Conservation (phyloP, 35 echinoderm and acorn worm genomes). For the Hemicentrotus pulcherrimus region DNA sequence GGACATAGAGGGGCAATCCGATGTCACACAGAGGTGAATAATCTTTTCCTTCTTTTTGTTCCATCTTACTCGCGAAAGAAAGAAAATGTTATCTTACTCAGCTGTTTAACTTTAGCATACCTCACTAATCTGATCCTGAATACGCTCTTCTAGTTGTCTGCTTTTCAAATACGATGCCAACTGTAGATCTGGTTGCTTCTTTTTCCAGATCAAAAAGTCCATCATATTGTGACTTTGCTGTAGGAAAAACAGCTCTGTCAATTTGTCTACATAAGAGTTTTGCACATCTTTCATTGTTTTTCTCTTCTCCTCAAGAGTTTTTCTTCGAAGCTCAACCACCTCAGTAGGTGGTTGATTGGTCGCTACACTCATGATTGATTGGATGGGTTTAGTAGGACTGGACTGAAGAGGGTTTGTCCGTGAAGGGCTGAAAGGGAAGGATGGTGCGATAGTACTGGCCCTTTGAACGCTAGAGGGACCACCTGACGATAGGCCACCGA, state of each 20-base stretch:
- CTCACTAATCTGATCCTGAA: conserved; percentile 59
- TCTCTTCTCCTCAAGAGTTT: conserved; percentile 75
- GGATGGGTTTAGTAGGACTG: conserved; percentile 76
- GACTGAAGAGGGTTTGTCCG: conserved; percentile 95
- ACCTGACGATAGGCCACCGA: conserved; percentile 29
- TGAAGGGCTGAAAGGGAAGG: conserved; percentile 66
- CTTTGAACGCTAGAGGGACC: conserved; percentile 58
- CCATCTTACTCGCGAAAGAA: neutral
- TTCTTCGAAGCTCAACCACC: conserved; percentile 76
- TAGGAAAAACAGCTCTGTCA: conserved; percentile 94
- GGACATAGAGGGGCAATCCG: too few relatives aligned
- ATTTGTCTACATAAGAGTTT: conserved; percentile 85
- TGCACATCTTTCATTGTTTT: conserved; percentile 77
- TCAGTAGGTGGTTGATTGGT: conserved; percentile 59
- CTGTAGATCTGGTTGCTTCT: conserved; percentile 69
- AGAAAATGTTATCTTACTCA: too few relatives aligned
- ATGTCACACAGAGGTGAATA: neutral
- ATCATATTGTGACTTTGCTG: conserved; percentile 96
- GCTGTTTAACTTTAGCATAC: neutral
- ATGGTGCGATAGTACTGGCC: conserved; percentile 32
- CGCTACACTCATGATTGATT: conserved; percentile 53
- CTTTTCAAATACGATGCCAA: conserved; percentile 69
- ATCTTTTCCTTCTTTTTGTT: neutral
- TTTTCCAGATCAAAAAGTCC: conserved; percentile 93
- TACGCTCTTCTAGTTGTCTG: conserved; percentile 79